These are phyloP conservation scores for Automeris io DNA, from an alignment of 2,888 invertebrate genomes.

Conservation along the genomic window DNA sequence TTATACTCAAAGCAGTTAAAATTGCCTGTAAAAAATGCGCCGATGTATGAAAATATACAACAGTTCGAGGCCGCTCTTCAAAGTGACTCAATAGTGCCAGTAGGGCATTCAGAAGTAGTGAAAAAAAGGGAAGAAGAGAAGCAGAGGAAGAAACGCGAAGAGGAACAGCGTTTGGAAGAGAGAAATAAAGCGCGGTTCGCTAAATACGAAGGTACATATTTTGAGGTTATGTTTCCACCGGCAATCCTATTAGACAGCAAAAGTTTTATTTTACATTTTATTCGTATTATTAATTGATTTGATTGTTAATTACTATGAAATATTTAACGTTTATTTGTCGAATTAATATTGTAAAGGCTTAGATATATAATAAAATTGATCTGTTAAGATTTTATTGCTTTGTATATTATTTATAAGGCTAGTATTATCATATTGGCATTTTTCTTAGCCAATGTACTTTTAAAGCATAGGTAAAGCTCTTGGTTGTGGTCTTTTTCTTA, in stretches of 20 bases:
- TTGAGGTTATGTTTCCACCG: constrained; percentile 53
- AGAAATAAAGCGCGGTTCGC: constrained; percentile 61
- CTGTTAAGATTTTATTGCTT: too few species aligned
- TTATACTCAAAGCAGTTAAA: constrained; percentile 77
- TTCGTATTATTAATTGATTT: too few species aligned
- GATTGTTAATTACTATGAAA: too few species aligned
- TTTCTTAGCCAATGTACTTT: too few species aligned
- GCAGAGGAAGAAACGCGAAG: constrained; percentile 30
- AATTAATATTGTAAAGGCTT: too few species aligned
- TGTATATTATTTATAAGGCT: too few species aligned
- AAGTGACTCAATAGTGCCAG: constrained; percentile 31
- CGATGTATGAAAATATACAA: constrained; percentile 81
- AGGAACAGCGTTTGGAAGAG: constrained; percentile 40
- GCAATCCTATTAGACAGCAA: background rate
- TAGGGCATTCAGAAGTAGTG: constrained; percentile 42
- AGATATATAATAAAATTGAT: too few species aligned
- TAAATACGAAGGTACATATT: constrained; percentile 50
- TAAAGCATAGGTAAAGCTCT: too few species aligned
- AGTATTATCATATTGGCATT: too few species aligned
- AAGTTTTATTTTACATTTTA: background rate
- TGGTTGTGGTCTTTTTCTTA: too few species aligned
- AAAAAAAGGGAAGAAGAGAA: constrained; percentile 51
- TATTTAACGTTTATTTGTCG: too few species aligned
- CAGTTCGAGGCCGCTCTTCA: constrained; percentile 68
- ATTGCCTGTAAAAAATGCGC: constrained; percentile 76